Conservation (phyloP, 2,888 invertebrate species). For the Ctena decussata region DNA sequence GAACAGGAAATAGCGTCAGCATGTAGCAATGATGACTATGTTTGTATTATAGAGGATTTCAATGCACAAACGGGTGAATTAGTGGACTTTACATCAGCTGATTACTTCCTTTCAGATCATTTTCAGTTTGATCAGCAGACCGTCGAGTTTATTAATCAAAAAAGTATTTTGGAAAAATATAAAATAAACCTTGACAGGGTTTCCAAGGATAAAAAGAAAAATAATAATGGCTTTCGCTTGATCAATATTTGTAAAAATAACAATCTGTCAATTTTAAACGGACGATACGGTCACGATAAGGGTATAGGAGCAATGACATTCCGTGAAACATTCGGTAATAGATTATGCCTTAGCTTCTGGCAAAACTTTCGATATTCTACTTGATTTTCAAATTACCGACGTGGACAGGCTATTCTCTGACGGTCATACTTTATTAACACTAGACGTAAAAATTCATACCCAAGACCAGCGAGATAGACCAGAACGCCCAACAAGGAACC, state of each 20-base stretch:
- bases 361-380: background rate
- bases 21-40: background rate
- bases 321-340: background rate
- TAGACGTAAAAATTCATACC: no score
- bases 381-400: background rate
- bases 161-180: background rate
- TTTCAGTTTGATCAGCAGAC: background rate
- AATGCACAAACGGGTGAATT: no score
- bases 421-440: background rate
- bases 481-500: no score
- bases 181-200: background rate
- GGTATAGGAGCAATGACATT: background rate
- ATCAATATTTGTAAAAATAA: background rate
- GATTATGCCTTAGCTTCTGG: background rate
- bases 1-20: background rate
- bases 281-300: background rate
- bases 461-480: no score
- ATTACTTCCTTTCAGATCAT: background rate
- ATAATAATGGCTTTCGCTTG: background rate
- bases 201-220: background rate
- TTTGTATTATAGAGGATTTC: background rate
- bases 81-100: background rate
- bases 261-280: background rate
- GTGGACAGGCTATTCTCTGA: background rate
- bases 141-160: background rate